Evolutionary conservation across 2,113 vertebrate species (phyloP).

Genomic region (Melanotaenia duboulayi): DNA sequence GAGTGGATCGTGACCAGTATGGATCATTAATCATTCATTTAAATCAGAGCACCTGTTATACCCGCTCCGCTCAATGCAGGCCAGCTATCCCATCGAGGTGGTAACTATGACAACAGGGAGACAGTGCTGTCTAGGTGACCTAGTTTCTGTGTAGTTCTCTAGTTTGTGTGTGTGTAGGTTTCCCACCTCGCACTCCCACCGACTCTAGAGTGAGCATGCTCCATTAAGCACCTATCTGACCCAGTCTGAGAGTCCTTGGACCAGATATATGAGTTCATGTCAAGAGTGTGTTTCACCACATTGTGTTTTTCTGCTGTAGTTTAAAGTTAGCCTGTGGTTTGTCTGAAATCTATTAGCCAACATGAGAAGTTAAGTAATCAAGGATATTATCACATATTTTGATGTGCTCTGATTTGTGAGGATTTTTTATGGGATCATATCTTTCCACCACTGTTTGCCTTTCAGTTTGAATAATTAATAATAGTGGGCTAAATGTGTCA

Average conservation of each 20-base stretch:
- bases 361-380: neutral
- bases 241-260: conserved; percentile 71
- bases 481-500: neutral
- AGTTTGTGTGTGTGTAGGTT: conserved; percentile 33
- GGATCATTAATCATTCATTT: conserved; percentile 78
- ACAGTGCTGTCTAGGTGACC: conserved; percentile 74
- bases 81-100: conserved; percentile 71
- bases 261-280: conserved; percentile 56
- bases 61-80: conserved; percentile 47
- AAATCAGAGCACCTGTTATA: conserved; percentile 77
- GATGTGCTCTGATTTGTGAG: neutral
- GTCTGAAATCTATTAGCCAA: neutral
- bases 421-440: neutral
- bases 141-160: conserved; percentile 71
- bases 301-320: neutral
- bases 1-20: conserved; percentile 54
- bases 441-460: conserved; percentile 6
- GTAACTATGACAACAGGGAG: conserved; percentile 81
- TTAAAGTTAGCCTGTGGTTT: neutral
- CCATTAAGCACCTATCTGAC: conserved; percentile 74
- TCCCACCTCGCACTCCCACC: conserved; percentile 28
- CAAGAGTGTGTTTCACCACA: conserved; percentile 23
- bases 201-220: conserved; percentile 61
- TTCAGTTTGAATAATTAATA: neutral
- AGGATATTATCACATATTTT: conserved; percentile 5